phyloP scores from a whole-genome alignment of 2,113 vertebrate species.

The Phylloscopus trochilus region DNA sequence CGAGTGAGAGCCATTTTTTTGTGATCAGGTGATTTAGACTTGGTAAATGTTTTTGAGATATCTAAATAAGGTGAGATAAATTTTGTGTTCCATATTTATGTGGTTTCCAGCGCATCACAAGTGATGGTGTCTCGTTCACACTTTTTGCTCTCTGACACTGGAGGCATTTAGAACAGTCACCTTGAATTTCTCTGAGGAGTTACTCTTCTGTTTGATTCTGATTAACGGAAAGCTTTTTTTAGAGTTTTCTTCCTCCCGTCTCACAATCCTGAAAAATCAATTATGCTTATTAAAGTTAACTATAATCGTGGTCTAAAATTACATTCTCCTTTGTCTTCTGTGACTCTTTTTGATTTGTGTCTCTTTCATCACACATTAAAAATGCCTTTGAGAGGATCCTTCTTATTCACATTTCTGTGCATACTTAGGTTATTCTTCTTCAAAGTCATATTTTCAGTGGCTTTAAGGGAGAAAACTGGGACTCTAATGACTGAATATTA shows the following conservation, averaged over 20 bases:
- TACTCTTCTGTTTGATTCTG: neutral
- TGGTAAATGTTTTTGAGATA: neutral
- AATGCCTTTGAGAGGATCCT: neutral
- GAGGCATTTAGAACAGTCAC: neutral
- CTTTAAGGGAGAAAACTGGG: neutral
- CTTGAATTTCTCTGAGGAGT: neutral
- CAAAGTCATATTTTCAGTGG: neutral
- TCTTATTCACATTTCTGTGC: neutral
- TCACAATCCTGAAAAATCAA: neutral
- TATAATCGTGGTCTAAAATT: neutral
- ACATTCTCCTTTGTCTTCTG: neutral
- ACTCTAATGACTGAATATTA: neutral
- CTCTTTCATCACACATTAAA: neutral
- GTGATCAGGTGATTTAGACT: neutral
- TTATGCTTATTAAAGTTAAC: neutral
- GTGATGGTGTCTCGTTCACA: neutral
- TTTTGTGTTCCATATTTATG: neutral
- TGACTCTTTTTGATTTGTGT: neutral
- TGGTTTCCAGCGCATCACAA: neutral
- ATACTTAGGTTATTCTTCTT: neutral
- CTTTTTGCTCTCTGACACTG: neutral
- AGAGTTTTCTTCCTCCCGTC: neutral
- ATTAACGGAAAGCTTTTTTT: neutral
- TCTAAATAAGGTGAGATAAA: neutral
- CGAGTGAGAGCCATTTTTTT: neutral